phyloP scores from a whole-genome alignment of 2,797 vertebrate genomes.

The Typhlichthys eigenmanni region DNA sequence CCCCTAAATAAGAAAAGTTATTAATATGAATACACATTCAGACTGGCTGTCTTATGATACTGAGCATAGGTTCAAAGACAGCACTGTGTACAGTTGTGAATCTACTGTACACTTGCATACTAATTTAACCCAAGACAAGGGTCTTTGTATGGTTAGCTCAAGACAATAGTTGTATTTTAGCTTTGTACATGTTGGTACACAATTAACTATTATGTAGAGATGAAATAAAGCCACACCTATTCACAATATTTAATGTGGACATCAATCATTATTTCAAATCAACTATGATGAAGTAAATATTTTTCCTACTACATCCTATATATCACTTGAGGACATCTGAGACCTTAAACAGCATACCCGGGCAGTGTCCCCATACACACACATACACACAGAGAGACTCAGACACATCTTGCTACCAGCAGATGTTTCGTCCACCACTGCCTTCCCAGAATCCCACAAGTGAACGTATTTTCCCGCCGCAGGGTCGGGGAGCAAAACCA shows the following conservation, averaged over 20 bases:
- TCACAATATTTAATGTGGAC: not conserved
- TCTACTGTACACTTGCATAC: too few relatives aligned
- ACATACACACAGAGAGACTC: constrained; percentile 51
- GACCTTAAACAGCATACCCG: constrained; percentile 56
- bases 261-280: constrained; percentile 2
- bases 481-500: constrained; percentile 83
- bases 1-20: too few relatives aligned
- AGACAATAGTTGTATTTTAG: not conserved
- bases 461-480: constrained; percentile 83
- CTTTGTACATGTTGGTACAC: not conserved
- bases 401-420: constrained; percentile 77
- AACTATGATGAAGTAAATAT: constrained; percentile 3
- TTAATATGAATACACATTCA: too few relatives aligned
- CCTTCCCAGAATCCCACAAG: constrained; percentile 84
- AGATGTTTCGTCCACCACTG: constrained; percentile 83
- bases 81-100: too few relatives aligned
- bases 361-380: constrained; percentile 41
- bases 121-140: not conserved
- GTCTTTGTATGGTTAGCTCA: not conserved
- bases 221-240: not conserved
- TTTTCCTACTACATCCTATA: constrained; percentile 24
- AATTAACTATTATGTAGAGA: too few relatives aligned
- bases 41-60: too few relatives aligned
- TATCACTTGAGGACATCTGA: constrained; percentile 48
- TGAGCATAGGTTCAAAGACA: too few relatives aligned